Evolutionary conservation across 2,113 vertebrate species (phyloP), one percentile per base, ranked within the genome.

Genomic region (Pluvialis apricaria): DNA sequence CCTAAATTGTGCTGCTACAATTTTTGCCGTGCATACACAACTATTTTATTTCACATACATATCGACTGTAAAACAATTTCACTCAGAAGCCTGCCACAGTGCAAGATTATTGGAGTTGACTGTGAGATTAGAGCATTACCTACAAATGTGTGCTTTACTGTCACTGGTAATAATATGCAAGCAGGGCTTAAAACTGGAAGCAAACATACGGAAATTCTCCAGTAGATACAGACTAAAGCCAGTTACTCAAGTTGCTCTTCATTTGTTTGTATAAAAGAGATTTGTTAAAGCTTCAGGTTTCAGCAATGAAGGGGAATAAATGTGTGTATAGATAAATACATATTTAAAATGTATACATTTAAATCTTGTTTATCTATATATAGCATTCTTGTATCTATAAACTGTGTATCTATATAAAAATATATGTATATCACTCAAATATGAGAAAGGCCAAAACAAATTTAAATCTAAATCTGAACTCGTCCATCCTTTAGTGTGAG

Each of bases 101-200:
- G 97, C 96, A 96, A 98, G 98, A 99, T 98, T 98, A 98, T 97
- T 98, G 97, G 92, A 97, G 95, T 98, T 99, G 93, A 97, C 87
- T 96, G 45, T 96, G 98, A 98, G 99, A 98, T 98, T 98, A 98
- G 96, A 96, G 98, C 97, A 98, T 98, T 98, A 98, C 97, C 96
- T 96, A 96, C 98, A 98, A 98, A 97, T 99, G 98, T 98, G 96
- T 99, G 98, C 98, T 99, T 99, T 99, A 98, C 98, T 98, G 97
- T 98, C 98, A 98, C 98, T 98, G 98, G 98, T 98, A 98, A 98
- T 97, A 97, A 96, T 98, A 97, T 98, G 98, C 98, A 98, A 98
- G 98, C 97, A 97, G 89, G 97, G 95, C 97, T 98, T 99, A 98
- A 99, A 99, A 98, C 97, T 98, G 96, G 98, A 98, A 97, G 96